A percentile compares a stretch with the other conserved stretches of the same genome.
Evolutionary conservation across 2,113 vertebrate genomes (phyloP).

Genomic region (Oxyruncus cristatus): DNA sequence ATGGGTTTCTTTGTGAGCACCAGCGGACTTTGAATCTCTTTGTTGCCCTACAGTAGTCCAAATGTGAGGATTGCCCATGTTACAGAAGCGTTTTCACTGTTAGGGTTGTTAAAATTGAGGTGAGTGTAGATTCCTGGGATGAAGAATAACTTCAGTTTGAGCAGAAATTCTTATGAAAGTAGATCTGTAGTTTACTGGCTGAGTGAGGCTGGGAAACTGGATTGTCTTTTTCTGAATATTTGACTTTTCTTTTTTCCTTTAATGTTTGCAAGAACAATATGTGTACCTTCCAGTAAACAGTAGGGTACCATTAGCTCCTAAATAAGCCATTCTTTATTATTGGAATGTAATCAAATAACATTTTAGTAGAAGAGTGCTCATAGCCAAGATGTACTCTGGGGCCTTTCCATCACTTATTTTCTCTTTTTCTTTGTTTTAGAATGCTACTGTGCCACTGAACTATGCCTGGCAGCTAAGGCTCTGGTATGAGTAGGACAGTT

Average conservation of each 20-base stretch:
- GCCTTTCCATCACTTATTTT: neutral
- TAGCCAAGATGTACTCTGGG: neutral
- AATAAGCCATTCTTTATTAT: neutral
- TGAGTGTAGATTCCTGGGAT: neutral
- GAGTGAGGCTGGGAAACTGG: neutral
- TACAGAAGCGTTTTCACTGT: neutral
- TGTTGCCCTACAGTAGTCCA: neutral
- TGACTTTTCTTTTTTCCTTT: neutral
- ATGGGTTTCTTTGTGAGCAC: neutral
- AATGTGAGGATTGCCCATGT: neutral
- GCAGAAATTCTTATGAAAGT: neutral
- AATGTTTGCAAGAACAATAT: neutral
- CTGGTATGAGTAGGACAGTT: neutral
- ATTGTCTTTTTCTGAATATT: neutral
- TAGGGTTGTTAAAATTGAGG: neutral
- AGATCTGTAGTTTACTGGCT: neutral
- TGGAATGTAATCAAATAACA: neutral
- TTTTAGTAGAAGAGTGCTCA: neutral
- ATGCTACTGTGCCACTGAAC: neutral
- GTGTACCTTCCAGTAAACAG: neutral
- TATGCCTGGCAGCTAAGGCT: neutral
- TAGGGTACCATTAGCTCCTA: neutral
- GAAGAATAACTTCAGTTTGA: neutral
- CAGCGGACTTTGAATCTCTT: neutral
- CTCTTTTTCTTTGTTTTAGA: neutral